phyloP scores from a whole-genome alignment of 2,797 vertebrate genomes.

The Myiothlypis coronata region DNA sequence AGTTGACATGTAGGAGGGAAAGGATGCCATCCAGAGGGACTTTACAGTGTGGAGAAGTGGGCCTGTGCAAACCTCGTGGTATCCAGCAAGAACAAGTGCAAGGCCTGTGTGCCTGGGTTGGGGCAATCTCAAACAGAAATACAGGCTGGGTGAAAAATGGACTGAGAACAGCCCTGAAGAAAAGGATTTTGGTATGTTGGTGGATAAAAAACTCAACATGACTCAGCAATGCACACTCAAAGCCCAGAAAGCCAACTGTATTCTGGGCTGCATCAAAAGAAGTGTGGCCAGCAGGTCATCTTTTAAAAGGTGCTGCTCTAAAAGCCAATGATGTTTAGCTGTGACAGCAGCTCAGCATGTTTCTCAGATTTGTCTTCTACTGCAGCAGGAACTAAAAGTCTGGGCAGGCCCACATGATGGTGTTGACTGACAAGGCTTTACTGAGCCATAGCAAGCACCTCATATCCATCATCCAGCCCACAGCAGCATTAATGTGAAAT shows the following conservation, averaged over 20 bases:
- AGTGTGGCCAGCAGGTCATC: neutral
- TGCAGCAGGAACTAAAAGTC: neutral
- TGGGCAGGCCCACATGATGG: accelerated
- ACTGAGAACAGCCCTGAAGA: neutral
- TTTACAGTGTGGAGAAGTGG: neutral
- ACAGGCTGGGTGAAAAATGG: neutral
- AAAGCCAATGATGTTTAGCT: neutral
- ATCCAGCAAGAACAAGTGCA: neutral
- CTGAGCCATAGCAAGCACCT: neutral
- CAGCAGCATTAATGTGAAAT: neutral
- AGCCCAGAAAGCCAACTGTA: neutral
- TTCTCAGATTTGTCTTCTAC: neutral
- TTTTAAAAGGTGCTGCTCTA: neutral
- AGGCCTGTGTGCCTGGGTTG: neutral
- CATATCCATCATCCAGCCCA: neutral
- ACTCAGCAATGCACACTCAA: neutral
- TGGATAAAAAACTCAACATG: neutral
- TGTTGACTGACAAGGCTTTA: neutral
- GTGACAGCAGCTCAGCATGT: neutral
- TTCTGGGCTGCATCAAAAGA: neutral
- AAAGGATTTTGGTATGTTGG: neutral
- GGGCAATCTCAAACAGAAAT: neutral
- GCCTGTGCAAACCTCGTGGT: neutral
- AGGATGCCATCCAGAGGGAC: neutral
- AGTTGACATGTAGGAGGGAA: neutral